phyloP scores from a whole-genome alignment of 2,113 vertebrate genomes.

The Psephotus haematonotus region DNA sequence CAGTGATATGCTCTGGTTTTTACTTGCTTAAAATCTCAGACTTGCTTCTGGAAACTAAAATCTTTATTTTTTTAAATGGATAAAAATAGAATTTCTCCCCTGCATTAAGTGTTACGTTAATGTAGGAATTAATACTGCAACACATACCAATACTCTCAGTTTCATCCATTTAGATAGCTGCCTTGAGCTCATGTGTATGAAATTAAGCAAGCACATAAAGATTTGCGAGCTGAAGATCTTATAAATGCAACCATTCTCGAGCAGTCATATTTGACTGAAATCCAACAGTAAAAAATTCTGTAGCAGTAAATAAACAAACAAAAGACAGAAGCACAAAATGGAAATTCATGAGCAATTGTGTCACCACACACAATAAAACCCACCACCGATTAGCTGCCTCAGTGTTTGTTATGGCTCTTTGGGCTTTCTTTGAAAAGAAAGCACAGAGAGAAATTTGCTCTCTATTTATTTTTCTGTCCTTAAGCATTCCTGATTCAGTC shows the following conservation, averaged over 20 bases:
- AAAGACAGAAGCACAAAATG: background rate
- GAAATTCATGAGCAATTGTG: background rate
- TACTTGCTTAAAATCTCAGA: background rate
- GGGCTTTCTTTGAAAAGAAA: background rate
- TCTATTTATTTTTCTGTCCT: slow-evolving; percentile 13
- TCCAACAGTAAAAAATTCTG: background rate
- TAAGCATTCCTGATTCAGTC: background rate
- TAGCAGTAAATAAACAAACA: background rate
- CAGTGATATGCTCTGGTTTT: background rate
- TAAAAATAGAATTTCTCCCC: background rate
- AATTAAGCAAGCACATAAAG: background rate
- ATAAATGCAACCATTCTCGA: background rate
- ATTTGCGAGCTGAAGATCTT: background rate
- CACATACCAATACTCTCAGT: background rate
- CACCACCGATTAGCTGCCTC: background rate
- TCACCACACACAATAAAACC: background rate
- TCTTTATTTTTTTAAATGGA: background rate
- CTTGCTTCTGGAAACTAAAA: background rate
- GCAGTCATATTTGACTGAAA: background rate
- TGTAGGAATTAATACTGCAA: background rate
- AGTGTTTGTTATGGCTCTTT: background rate
- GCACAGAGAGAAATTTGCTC: background rate
- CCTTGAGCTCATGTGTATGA: background rate
- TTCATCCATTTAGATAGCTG: background rate
- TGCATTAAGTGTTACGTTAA: background rate